Conservation (phyloP, 2,888 invertebrate species). For the Ichneumon xanthorius region DNA sequence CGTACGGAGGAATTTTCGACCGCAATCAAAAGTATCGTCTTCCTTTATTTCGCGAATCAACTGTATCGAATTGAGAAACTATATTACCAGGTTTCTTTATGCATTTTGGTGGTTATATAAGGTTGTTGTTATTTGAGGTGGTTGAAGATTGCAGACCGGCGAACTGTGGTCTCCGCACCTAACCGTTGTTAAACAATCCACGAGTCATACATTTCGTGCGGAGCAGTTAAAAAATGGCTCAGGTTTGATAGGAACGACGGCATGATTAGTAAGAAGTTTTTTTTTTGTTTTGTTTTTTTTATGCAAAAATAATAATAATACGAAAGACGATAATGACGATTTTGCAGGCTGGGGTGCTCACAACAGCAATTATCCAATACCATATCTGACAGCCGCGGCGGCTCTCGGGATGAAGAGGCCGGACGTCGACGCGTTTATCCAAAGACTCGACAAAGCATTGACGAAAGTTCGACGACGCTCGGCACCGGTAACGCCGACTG, state of each 20-base stretch:
- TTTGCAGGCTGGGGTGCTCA: constrained; percentile 90
- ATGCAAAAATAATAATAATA: not conserved
- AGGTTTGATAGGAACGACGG: not conserved
- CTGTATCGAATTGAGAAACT: no score
- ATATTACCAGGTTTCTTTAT: no score
- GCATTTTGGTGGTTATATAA: no score
- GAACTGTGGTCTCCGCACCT: no score
- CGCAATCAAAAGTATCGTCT: no score
- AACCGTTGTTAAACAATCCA: not conserved
- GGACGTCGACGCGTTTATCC: constrained; percentile 90
- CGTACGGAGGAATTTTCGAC: no score
- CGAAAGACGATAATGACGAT: constrained; percentile 6
- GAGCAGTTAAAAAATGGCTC: not conserved
- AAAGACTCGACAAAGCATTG: constrained; percentile 88
- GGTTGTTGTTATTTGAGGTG: no score
- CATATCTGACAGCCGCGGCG: constrained; percentile 92
- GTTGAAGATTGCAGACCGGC: no score
- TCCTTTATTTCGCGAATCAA: no score
- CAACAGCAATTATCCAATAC: constrained; percentile 86
- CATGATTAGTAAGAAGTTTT: not conserved
- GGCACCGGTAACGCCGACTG: constrained; percentile 82
- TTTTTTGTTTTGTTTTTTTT: not conserved
- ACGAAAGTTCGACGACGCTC: constrained; percentile 82
- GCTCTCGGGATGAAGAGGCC: constrained; percentile 88
- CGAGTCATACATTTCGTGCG: not conserved